Conservation (phyloP, 2,113 vertebrate species). For the Peromyscus californicus region DNA sequence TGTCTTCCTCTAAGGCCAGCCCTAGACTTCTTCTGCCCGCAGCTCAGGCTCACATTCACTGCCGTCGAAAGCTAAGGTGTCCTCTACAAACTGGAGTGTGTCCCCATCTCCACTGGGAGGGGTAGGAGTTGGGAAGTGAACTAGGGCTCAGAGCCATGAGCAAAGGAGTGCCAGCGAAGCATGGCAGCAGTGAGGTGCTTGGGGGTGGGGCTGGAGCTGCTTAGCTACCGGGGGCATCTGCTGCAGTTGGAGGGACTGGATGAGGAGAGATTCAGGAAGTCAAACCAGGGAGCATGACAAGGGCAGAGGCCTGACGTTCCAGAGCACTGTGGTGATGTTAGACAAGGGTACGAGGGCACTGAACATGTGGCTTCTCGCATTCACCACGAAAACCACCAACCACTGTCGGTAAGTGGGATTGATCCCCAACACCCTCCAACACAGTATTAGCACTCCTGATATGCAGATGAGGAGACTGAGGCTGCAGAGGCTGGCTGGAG, state of each 20-base stretch:
- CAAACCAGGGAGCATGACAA: neutral
- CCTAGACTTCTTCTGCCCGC: neutral
- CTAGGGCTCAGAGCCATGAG: neutral
- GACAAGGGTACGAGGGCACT: neutral
- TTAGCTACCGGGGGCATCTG: neutral
- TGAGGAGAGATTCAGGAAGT: neutral
- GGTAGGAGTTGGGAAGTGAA: neutral
- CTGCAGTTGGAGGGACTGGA: neutral
- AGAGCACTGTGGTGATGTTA: too few species aligned
- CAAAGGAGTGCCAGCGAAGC: accelerated
- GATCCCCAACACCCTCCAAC: neutral
- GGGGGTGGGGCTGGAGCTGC: too few species aligned
- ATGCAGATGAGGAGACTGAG: neutral
- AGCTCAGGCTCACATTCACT: neutral
- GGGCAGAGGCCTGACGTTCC: neutral
- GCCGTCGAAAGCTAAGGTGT: too few species aligned
- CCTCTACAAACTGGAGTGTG: neutral
- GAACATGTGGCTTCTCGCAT: neutral
- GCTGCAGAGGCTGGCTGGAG: neutral
- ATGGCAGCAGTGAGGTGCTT: neutral
- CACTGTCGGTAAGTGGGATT: neutral
- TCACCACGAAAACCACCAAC: neutral
- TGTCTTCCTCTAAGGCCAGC: too few species aligned
- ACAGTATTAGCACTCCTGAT: neutral
- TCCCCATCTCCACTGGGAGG: neutral